These are phyloP conservation scores for Stegana nigrithorax DNA, from an alignment of 2,888 invertebrate species.

Conservation along the genomic window DNA sequence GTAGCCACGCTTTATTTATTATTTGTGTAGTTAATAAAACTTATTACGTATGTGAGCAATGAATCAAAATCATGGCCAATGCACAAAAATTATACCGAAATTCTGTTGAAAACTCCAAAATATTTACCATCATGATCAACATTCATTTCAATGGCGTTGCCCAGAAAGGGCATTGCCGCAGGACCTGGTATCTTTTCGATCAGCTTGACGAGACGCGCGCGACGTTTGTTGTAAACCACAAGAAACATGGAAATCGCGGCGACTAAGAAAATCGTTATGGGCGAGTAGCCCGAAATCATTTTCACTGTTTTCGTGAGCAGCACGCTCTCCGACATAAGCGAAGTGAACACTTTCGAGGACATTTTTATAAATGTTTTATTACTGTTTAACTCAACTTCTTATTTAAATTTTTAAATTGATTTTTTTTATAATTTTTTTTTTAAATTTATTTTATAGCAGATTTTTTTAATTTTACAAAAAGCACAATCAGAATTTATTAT, in stretches of 20 bases:
- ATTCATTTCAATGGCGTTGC: constrained; percentile 73
- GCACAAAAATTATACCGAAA: background rate
- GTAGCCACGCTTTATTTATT: constrained; percentile 34
- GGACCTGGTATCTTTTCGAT: constrained; percentile 74
- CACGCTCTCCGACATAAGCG: constrained; percentile 63
- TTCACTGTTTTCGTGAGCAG: constrained; percentile 59
- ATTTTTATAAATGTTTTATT: constrained; percentile 35
- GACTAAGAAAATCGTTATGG: constrained; percentile 60
- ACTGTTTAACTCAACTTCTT: too few relatives aligned
- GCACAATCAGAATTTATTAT: too few relatives aligned
- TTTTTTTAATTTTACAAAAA: background rate
- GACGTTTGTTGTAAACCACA: constrained; percentile 62
- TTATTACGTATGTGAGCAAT: constrained; percentile 16
- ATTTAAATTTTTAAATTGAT: constrained; percentile 7
- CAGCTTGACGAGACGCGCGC: constrained; percentile 68
- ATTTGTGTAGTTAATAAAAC: constrained; percentile 40
- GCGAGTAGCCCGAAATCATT: constrained; percentile 64
- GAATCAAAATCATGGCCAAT: constrained; percentile 41
- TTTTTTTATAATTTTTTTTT: constrained; percentile 6
- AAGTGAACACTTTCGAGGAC: constrained; percentile 58
- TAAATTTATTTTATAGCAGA: background rate
- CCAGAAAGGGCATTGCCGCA: constrained; percentile 72
- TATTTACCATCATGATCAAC: constrained; percentile 72
- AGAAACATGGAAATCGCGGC: constrained; percentile 52
- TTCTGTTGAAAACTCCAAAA: background rate